phyloP scores from a whole-genome alignment of 2,888 invertebrate genomes.

The Eretmocerus hayati region DNA sequence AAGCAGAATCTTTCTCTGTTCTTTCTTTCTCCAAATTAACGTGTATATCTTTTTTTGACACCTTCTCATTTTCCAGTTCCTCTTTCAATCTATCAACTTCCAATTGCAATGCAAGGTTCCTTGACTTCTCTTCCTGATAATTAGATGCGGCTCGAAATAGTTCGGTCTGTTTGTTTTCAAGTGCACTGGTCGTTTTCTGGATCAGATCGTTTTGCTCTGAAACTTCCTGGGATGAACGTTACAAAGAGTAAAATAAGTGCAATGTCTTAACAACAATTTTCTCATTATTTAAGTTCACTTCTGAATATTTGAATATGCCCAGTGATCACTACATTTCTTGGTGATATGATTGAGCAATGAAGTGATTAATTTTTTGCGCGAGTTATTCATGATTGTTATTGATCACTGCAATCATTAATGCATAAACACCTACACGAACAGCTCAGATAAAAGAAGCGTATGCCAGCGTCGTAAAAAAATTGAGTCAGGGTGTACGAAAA shows the following conservation, averaged over 20 bases:
- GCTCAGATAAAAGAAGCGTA: too few relatives aligned
- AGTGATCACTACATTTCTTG: too few relatives aligned
- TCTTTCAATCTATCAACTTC: constrained; percentile 38
- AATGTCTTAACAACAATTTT: too few relatives aligned
- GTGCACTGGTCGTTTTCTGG: constrained; percentile 29
- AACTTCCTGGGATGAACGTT: constrained; percentile 36
- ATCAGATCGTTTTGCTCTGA: constrained; percentile 33
- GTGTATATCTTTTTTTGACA: constrained; percentile 30
- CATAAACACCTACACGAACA: too few relatives aligned
- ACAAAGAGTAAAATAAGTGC: constrained; percentile 16
- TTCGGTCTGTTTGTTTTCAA: constrained; percentile 31
- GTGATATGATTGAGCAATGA: too few relatives aligned
- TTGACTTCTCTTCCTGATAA: constrained; percentile 36
- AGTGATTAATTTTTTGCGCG: too few relatives aligned
- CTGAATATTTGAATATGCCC: too few relatives aligned
- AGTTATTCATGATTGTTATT: too few relatives aligned
- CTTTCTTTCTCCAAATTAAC: constrained; percentile 51
- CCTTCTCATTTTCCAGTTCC: constrained; percentile 36
- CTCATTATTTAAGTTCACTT: background rate
- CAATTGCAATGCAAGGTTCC: constrained; percentile 34
- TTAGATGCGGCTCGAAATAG: constrained; percentile 30
- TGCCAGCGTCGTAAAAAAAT: background rate
- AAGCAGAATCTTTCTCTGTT: constrained; percentile 67
- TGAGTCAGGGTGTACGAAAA: background rate
- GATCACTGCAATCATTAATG: too few relatives aligned